These are phyloP conservation scores for Gobio gobio DNA, from an alignment of 2,113 vertebrate species.

Conservation along the genomic window DNA sequence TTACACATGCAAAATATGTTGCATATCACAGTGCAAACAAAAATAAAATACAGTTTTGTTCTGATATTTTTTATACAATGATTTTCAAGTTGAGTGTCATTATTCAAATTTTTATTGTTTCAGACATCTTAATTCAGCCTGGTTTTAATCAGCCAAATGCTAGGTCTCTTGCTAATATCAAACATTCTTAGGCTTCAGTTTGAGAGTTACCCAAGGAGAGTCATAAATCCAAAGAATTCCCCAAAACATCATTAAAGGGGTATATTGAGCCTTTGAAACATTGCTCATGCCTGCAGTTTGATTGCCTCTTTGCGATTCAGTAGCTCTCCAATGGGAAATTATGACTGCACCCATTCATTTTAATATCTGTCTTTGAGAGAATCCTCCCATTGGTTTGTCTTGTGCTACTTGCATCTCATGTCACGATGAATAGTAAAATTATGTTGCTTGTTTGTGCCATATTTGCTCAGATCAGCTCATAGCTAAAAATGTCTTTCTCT, in stretches of 20 bases:
- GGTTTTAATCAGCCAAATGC: slow-evolving; percentile 17
- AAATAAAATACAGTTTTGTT: slow-evolving; percentile 88
- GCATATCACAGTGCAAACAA: slow-evolving; percentile 82
- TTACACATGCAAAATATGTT: slow-evolving; percentile 80
- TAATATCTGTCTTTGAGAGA: slow-evolving; percentile 18
- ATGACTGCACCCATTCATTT: slow-evolving; percentile 8
- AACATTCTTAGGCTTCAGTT: neutral
- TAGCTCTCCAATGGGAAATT: slow-evolving; percentile 17
- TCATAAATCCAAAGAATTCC: slow-evolving; percentile 12
- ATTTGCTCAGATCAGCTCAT: neutral
- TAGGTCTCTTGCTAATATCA: slow-evolving; percentile 8
- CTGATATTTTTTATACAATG: slow-evolving; percentile 84
- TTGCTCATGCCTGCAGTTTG: slow-evolving; percentile 3
- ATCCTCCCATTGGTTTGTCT: neutral
- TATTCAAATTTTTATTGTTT: slow-evolving; percentile 35
- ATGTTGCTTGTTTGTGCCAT: too few relatives aligned
- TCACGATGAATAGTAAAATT: neutral
- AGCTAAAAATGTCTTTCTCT: neutral
- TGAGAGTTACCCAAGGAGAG: neutral
- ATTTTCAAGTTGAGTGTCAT: slow-evolving; percentile 67
- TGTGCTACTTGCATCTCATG: neutral
- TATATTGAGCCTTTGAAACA: neutral
- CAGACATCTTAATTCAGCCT: neutral
- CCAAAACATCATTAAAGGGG: slow-evolving; percentile 1
- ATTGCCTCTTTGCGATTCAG: neutral